These are phyloP conservation scores for Rhodeus uyekii DNA, from an alignment of 2,797 vertebrate genomes.

Conservation along the genomic window DNA sequence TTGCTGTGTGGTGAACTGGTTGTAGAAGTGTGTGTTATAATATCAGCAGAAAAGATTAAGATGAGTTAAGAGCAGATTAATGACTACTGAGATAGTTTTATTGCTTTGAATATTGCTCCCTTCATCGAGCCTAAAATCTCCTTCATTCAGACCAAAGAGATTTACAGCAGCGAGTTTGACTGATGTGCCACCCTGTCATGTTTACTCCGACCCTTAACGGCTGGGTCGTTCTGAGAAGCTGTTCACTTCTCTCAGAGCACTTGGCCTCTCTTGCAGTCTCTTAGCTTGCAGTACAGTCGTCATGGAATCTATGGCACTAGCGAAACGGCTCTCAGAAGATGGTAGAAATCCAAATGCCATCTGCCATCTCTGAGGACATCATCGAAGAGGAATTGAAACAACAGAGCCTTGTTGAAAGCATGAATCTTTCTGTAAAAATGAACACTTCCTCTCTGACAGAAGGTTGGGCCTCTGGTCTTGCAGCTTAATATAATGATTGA, in stretches of 20 bases:
- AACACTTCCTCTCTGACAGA: slow-evolving; percentile 5
- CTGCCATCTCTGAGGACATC: slow-evolving; percentile 26
- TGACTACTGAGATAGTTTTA: background rate
- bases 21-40: background rate
- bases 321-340: slow-evolving; percentile 3
- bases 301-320: slow-evolving; percentile 16
- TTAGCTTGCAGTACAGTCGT: slow-evolving; percentile 1
- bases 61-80: background rate
- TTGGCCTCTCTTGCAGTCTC: slow-evolving; percentile 29
- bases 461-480: slow-evolving; percentile 10
- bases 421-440: background rate
- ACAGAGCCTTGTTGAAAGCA: background rate
- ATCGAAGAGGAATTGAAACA: background rate
- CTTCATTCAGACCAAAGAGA: slow-evolving; percentile 19
- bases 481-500: background rate
- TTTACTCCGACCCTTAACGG: slow-evolving; percentile 41
- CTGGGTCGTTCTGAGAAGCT: slow-evolving; percentile 23
- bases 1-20: background rate
- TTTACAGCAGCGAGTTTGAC: slow-evolving; percentile 6
- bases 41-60: background rate
- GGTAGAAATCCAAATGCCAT: slow-evolving; percentile 36
- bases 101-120: background rate
- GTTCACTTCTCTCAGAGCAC: slow-evolving; percentile 36
- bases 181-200: slow-evolving; percentile 27
- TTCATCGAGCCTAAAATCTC: background rate